Evolutionary conservation across 2,797 vertebrate genomes (phyloP).

Genomic region (Danio aesculapii): DNA sequence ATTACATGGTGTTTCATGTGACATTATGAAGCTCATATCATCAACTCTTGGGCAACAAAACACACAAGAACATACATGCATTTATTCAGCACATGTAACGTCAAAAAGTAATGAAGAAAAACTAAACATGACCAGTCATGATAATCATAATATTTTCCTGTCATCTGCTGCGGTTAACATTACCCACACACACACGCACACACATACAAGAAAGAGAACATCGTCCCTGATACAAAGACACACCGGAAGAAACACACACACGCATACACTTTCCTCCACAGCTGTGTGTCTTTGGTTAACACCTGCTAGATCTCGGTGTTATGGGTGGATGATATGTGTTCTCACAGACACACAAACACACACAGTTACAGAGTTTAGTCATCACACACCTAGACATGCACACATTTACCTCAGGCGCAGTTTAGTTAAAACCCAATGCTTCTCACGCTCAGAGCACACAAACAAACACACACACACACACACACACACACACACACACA

Average conservation of each 20-base stretch:
- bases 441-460: slow-evolving; percentile 49
- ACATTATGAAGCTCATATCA: neutral
- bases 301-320: slow-evolving; percentile 10
- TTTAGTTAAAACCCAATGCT: slow-evolving; percentile 53
- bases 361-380: slow-evolving; percentile 24
- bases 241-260: slow-evolving; percentile 38
- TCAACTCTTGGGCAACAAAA: neutral
- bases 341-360: slow-evolving; percentile 33
- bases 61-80: neutral
- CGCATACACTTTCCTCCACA: slow-evolving; percentile 35
- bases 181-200: slow-evolving; percentile 1
- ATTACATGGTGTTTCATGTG: neutral
- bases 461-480: too few species aligned
- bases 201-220: neutral
- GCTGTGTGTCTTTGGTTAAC: slow-evolving; percentile 23
- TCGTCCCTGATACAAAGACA: neutral
- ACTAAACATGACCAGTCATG: neutral
- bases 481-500: too few species aligned
- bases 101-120: neutral
- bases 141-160: neutral
- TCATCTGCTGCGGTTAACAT: slow-evolving; percentile 19
- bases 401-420: slow-evolving; percentile 40
- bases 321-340: slow-evolving; percentile 14
- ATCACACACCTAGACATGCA: slow-evolving; percentile 37
- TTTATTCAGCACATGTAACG: neutral